Conservation (phyloP, 2,113 vertebrate genomes). For the Pyrgilauda ruficollis region DNA sequence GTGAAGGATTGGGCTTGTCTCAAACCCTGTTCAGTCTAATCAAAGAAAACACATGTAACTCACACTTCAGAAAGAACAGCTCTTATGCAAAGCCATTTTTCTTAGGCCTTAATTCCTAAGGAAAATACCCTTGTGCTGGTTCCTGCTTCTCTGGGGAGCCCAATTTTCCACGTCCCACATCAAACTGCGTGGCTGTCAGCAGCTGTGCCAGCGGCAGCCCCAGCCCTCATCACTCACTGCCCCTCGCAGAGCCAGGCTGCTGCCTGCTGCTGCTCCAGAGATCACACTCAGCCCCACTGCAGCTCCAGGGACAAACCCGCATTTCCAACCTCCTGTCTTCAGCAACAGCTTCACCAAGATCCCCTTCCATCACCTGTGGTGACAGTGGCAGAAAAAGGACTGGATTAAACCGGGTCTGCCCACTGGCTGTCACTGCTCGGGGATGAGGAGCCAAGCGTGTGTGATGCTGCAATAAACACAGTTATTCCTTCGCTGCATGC, state of each 20-base stretch:
- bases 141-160: not conserved
- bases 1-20: not conserved
- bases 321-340: not conserved
- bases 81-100: conserved; percentile 3
- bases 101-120: not conserved
- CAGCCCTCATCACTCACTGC: not conserved
- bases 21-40: not conserved
- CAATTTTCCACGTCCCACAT: not conserved
- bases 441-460: not conserved
- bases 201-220: conserved; percentile 25
- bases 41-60: not conserved
- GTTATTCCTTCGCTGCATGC: not conserved
- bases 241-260: not conserved
- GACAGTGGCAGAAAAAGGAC: not conserved
- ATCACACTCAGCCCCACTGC: not conserved
- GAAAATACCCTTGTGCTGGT: not conserved
- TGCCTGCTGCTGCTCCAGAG: not conserved
- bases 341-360: not conserved
- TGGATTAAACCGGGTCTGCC: not conserved
- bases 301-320: not conserved
- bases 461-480: not conserved
- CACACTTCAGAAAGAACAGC: not conserved
- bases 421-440: not conserved
- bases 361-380: not conserved
- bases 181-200: not conserved